Conservation (phyloP, 2,888 invertebrate genomes). For the Pachydiplax longipennis region DNA sequence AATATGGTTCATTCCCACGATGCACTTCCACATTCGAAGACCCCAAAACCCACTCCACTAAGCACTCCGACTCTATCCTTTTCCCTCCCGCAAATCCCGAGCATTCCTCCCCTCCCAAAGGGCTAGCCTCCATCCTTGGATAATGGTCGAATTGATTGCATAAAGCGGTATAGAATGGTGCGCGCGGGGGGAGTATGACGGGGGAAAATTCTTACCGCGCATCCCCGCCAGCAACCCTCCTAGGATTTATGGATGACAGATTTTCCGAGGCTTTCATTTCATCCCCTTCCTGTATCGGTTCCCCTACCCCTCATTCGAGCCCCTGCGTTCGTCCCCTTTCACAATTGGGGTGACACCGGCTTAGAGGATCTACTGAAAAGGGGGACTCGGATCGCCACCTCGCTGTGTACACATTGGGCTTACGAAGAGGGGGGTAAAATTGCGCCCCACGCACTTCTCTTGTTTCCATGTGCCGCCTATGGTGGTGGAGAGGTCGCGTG, state of each 20-base stretch:
- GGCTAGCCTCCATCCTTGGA: conserved; percentile 2
- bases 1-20: conserved; percentile 41
- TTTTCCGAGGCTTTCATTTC: conserved; percentile 42
- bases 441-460: neutral
- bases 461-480: conserved; percentile 7
- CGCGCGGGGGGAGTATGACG: neutral
- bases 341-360: conserved; percentile 43
- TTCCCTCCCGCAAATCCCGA: neutral
- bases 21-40: conserved; percentile 1
- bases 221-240: conserved; percentile 16
- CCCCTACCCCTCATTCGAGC: neutral
- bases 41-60: neutral
- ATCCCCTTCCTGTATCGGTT: neutral
- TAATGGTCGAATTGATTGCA: conserved; percentile 44
- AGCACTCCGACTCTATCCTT: neutral
- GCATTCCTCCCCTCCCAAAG: neutral
- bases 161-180: conserved; percentile 41
- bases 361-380: conserved; percentile 29
- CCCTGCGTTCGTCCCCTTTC: neutral
- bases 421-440: neutral
- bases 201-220: conserved; percentile 19
- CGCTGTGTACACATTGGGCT: conserved; percentile 34
- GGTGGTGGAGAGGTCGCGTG: conserved; percentile 3
- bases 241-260: conserved; percentile 42
- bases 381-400: conserved; percentile 31